Evolutionary conservation across 2,797 vertebrate genomes (phyloP), one percentile per base, ranked within the genome.

Genomic region (Onychomys arenicola): DNA sequence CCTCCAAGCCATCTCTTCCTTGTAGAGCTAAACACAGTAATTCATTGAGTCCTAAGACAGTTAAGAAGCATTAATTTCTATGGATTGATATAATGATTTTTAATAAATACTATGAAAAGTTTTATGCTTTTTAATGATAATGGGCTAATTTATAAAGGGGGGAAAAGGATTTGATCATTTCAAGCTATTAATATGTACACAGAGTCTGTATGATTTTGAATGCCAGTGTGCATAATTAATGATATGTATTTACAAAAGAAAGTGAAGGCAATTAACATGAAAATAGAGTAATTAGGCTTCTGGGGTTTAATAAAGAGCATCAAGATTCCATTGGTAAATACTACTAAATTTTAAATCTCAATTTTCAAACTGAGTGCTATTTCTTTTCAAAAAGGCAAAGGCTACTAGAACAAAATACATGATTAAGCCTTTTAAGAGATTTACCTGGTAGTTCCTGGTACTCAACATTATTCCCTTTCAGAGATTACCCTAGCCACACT

Each of bases 261-360:
- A 89, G 43, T 92, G 27, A 76, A 95, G 57, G 52, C 91, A 87
- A 86, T 96, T 97, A 96, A 96, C 69, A 91, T 84, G 65, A 92
- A 97, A 96, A 95, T 84, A 86, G 83, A 95, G 8, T 89, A 94
- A 94, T 95, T 95, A 96, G 84, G 27, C 63, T 96, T 95, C 49
- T 93, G 78, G 88, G 90, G 49, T 95, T 89, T 96, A 37, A 94
- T 91, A 96, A 95, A 95, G 88, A 89, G 89, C 19, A 46, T 89
- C 89, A 90, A 76, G 80, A 96, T 96, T 97, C 37, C 57, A 93
- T 96, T 97, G 92, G 71, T 57, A 98, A 97, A 95, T 94, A 84
- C 78, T 92, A 76, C 84, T 93, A 92, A 96, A 95, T 95, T 96
- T 97, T 89, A 84, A 94, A 67, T 97, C 27, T 94, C 83, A 84